Conservation (phyloP, 1,140 invertebrate genomes). For the Drosophila lacertosa region DNA sequence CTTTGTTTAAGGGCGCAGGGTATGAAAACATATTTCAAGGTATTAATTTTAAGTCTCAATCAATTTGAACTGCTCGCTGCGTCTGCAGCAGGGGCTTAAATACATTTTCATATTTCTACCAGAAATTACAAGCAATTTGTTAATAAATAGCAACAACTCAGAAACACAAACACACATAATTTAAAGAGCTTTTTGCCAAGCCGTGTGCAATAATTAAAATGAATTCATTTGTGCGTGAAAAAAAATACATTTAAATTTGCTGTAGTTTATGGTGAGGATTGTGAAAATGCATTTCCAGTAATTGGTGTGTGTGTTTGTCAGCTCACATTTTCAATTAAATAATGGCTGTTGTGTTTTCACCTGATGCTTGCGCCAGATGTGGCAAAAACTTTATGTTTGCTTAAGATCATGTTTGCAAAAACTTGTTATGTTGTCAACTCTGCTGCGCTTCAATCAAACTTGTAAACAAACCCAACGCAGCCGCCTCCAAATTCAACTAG, state of each 20-base stretch:
- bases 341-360: conserved; percentile 27
- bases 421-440: conserved; percentile 42
- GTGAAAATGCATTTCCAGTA: conserved; percentile 33
- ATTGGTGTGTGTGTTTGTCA: conserved; percentile 25
- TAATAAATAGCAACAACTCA: conserved; percentile 31
- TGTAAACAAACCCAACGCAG: conserved; percentile 49
- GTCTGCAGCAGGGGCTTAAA: conserved; percentile 18
- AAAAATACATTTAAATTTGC: conserved; percentile 8
- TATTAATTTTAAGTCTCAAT: conserved; percentile 37
- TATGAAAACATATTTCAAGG: conserved; percentile 31
- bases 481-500: conserved; percentile 59
- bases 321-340: conserved; percentile 49
- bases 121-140: conserved; percentile 45
- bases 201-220: conserved; percentile 22
- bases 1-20: not conserved
- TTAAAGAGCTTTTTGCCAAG: not conserved
- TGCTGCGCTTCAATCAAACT: conserved; percentile 63
- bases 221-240: conserved; percentile 39
- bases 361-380: conserved; percentile 4
- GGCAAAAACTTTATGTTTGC: conserved; percentile 15
- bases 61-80: conserved; percentile 49
- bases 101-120: conserved; percentile 42
- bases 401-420: conserved; percentile 9
- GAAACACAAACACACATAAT: not conserved
- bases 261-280: no score